Evolutionary conservation across 2,888 invertebrate genomes (phyloP), one percentile per base, ranked within the genome.

Genomic region (Ennomos erosarius): DNA sequence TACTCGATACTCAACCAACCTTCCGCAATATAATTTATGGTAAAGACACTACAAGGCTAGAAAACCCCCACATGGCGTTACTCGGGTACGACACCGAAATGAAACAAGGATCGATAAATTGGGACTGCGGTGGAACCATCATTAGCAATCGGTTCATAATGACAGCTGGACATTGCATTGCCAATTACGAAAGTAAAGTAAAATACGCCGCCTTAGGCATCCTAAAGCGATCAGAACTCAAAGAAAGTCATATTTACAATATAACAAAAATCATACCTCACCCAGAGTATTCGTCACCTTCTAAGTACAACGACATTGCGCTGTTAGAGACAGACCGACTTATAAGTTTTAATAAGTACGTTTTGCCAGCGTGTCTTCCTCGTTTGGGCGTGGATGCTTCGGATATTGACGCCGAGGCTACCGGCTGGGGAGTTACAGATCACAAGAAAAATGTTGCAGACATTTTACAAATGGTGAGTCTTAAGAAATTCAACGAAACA

Each of bases 151-250:
- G 64, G 5, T 79, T 70, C 48, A 68, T 80, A 1, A 37, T 80
- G 34, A 80, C 80, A 0, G 79, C 79, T 1, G 78, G 72, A 6
- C 79, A 80, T 45, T 80, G 80, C 48, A 75, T 70, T 1, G 67
- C 53, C 16, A 67, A 33, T 12, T 42, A 10, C n/a, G 46, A 50
- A 0, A 39, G 53, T n/a, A 13, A 26, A 33, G 39, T 59, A 0
- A 13, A 11, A 0, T 44, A 39, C n/a, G 53, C 38, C 1, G 49
- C 58, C 39, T 34, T 59, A 9, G 58, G 58, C 0, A 51, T 70
- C 0, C 62, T 75, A 5, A 71, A 61, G 5, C 67, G 74, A 1
- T 68, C 65, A 0, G 73, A 75, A 1, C 58, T 53, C 12, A 42
- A 64, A 3, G n/a, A n/a, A 67, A 71, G 37, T 8, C 52, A 59